phyloP scores from a whole-genome alignment of 2,113 vertebrate genomes.

The Gorilla gorilla region DNA sequence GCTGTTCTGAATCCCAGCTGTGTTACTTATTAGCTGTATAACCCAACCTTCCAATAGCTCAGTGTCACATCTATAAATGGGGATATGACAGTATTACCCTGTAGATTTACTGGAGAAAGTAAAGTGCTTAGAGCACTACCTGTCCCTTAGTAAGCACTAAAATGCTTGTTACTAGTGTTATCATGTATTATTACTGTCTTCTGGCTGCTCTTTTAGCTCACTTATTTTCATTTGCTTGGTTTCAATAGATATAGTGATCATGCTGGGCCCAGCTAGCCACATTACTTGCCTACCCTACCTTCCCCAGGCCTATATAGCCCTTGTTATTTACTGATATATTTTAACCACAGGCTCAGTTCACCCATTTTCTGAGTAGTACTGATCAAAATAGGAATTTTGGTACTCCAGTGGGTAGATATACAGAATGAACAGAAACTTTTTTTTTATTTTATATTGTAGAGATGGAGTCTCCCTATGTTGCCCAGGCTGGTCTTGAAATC shows the following conservation, averaged over 20 bases:
- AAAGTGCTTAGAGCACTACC: neutral
- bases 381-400: neutral
- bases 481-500: too few species aligned
- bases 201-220: neutral
- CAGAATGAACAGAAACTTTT: neutral
- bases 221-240: neutral
- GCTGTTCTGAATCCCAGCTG: neutral
- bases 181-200: neutral
- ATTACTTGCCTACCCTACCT: neutral
- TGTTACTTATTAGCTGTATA: neutral
- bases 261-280: neutral
- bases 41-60: neutral
- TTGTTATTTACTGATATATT: neutral
- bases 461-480: too few species aligned
- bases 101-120: neutral
- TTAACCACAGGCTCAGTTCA: neutral
- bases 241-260: neutral
- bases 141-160: neutral
- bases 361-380: neutral
- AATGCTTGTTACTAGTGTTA: neutral
- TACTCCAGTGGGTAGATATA: rapidly evolving
- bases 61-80: neutral
- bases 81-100: neutral
- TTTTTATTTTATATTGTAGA: neutral
- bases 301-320: neutral